Percentiles rank a stretch among this genome's conserved stretches.
phyloP scores from a whole-genome alignment of 2,888 invertebrate species.

The Cephonodes hylas region DNA sequence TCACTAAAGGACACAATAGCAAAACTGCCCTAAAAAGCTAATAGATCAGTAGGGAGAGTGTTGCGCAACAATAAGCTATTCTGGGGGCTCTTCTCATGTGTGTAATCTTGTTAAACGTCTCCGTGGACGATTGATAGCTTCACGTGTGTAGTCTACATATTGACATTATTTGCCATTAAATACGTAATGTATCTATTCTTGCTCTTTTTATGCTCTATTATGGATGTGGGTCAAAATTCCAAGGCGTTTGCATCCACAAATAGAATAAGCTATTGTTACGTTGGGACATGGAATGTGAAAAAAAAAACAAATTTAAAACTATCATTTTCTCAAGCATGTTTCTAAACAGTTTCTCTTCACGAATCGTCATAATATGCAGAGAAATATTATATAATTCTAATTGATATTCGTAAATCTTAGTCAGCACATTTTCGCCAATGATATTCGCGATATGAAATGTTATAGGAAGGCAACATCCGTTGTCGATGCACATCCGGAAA shows the following conservation, averaged over 20 bases:
- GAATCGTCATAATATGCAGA: too few relatives aligned
- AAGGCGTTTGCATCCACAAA: not conserved
- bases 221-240: not conserved
- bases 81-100: conserved; percentile 58
- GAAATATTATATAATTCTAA: too few relatives aligned
- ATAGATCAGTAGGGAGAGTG: conserved; percentile 66
- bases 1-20: conserved; percentile 44
- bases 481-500: conserved; percentile 73
- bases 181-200: conserved; percentile 6
- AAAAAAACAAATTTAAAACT: too few relatives aligned
- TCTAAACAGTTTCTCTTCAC: too few relatives aligned
- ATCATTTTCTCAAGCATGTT: too few relatives aligned
- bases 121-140: conserved; percentile 72
- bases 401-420: not conserved
- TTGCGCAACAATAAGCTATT: conserved; percentile 67
- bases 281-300: not conserved
- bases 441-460: conserved; percentile 46
- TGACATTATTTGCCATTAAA: conserved; percentile 2
- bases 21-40: conserved; percentile 59
- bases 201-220: not conserved
- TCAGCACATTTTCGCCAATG: conserved; percentile 13
- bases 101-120: conserved; percentile 68
- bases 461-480: conserved; percentile 66
- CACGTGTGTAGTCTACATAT: conserved; percentile 15
- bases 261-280: not conserved